Base-by-base conservation (phyloP, 2,113 vertebrate genomes). In the Candoia aspera region DNA sequence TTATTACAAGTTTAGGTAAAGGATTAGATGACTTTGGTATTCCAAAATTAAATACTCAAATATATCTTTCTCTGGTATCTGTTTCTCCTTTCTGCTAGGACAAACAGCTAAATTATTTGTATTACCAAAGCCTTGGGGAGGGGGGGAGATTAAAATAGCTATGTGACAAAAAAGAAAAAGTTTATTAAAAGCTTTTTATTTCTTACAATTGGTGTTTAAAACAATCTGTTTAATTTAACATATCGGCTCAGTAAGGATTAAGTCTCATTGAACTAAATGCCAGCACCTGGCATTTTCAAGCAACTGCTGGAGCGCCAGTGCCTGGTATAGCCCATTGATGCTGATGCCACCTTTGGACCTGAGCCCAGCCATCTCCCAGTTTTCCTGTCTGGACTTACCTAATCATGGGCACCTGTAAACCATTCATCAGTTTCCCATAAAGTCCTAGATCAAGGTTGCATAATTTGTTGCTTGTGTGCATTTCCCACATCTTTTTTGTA, bases 71-170 rank as follows among this genome's bases (percentile, higher is more conserved):
- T 85, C 84, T 85, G 46, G 11, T 53, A 85, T 29, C 57, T 33
- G 94, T 93, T 91, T 94, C 96, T 92, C 92, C 6, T 23, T 53
- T 92, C 91, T 89, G 73, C 88, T 91, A 90, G 90, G 87, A n/a
- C 93, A 94, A 93, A 86, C 84, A 93, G 93, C 92, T 90, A 89
- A 92, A 95, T 84, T 29, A 95, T 95, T 95, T 95, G 88, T 60
- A n/a, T 94, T 96, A 96, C 87, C 90, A 94, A 96, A 94, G 92
- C 94, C 94, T 96, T 93, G 92, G 91, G 96, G 97, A 96, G n/a
- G n/a, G 92, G 91, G 49, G 49, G 49, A 94, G 86, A 58, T 33
- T 17, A 58, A 33, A 55, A 57, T 73, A 87, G 86, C 93, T 84
- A 23, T 89, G 94, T 93, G 93, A 93, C 96, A 94, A 95, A 84